A percentile compares a stretch with the other conserved stretches of the same genome.
Conservation (phyloP, 2,797 vertebrate species). For the Garrulus glandarius region DNA sequence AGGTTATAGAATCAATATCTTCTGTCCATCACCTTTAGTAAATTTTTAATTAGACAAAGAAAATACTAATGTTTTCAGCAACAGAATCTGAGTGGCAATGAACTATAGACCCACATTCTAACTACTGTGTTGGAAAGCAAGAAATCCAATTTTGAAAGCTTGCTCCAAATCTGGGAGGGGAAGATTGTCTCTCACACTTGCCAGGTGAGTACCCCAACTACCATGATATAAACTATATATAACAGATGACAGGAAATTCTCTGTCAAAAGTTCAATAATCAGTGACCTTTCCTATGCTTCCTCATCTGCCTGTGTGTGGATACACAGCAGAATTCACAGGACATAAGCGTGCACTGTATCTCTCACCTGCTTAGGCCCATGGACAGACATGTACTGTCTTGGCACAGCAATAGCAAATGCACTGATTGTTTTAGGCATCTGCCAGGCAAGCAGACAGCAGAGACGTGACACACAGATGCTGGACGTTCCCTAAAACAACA, state of each 20-base stretch:
- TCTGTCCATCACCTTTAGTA: background rate
- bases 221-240: background rate
- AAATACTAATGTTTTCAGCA: background rate
- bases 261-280: background rate
- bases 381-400: background rate
- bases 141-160: background rate
- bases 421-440: background rate
- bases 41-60: background rate
- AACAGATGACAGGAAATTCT: background rate
- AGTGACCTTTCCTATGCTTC: background rate
- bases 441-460: background rate
- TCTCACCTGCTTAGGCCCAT: background rate
- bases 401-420: background rate
- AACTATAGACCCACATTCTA: background rate
- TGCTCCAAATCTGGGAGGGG: background rate
- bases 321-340: background rate
- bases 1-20: background rate
- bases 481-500: background rate
- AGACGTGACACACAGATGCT: background rate
- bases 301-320: background rate
- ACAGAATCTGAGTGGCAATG: background rate
- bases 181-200: background rate
- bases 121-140: background rate
- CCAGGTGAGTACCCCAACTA: background rate
- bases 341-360: accelerated